A percentile compares a stretch with the other conserved stretches of the same genome.
These are phyloP conservation scores for Guaruba guarouba DNA, from an alignment of 2,113 vertebrate genomes.

Conservation along the genomic window DNA sequence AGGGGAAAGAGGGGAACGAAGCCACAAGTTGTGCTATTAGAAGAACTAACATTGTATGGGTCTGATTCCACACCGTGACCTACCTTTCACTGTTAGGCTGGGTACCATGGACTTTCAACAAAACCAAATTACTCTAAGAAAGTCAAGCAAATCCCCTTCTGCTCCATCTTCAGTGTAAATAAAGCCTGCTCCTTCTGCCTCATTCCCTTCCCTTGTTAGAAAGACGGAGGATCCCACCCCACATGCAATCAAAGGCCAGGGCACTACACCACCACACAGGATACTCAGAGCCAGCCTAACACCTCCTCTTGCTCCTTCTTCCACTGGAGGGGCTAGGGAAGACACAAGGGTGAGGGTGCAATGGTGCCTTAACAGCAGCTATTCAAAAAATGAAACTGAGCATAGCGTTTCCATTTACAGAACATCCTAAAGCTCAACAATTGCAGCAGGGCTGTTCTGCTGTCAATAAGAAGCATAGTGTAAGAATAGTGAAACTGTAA, in stretches of 20 bases:
- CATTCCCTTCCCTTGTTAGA: neutral
- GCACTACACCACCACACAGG: neutral
- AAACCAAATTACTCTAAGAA: neutral
- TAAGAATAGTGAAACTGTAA: neutral
- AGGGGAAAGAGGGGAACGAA: neutral
- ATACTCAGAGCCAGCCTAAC: neutral
- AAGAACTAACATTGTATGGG: neutral
- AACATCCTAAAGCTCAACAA: neutral
- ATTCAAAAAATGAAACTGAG: neutral
- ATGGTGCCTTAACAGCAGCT: neutral
- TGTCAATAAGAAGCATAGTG: neutral
- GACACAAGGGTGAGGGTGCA: neutral
- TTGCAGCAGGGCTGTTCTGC: neutral
- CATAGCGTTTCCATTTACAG: neutral
- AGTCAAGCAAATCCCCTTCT: neutral
- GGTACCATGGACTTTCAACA: neutral
- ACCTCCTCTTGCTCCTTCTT: neutral
- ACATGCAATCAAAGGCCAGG: neutral
- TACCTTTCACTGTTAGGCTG: neutral
- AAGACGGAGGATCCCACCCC: neutral
- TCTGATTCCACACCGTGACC: neutral
- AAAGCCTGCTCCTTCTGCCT: neutral
- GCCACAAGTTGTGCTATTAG: neutral
- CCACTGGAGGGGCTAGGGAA: neutral
- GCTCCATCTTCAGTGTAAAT: neutral